phyloP scores from a whole-genome alignment of 35 echinoderm and acorn worm genomes.

The Ophioderma brevispina region DNA sequence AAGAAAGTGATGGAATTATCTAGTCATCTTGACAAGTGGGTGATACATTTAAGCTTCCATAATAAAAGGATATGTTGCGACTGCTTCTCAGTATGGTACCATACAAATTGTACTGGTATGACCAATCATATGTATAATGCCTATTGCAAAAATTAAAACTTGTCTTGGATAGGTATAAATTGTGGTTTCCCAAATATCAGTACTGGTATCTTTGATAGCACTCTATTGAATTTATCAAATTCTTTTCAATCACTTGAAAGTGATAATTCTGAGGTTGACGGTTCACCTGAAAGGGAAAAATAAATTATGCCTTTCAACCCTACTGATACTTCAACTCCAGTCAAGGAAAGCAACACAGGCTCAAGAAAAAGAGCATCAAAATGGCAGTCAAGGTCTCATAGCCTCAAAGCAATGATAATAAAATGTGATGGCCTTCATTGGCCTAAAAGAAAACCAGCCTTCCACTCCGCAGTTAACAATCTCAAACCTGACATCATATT shows the following conservation, averaged over 20 bases:
- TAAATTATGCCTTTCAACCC: not conserved
- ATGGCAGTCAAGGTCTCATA: not conserved
- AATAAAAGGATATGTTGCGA: not conserved
- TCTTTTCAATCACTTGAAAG: slow-evolving; percentile 15
- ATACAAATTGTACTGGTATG: not conserved
- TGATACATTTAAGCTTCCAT: too few species aligned
- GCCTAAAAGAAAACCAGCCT: slow-evolving; percentile 6
- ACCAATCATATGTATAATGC: not conserved
- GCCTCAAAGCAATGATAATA: slow-evolving; percentile 3
- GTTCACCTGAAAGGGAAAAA: not conserved
- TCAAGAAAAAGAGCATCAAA: not conserved
- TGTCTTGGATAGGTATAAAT: not conserved
- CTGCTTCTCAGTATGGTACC: not conserved
- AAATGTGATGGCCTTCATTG: slow-evolving; percentile 23
- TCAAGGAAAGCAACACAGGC: not conserved
- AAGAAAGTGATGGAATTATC: too few species aligned
- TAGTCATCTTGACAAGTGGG: too few species aligned
- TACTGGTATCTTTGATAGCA: not conserved
- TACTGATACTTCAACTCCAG: not conserved
- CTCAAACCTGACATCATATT: slow-evolving; percentile 4
- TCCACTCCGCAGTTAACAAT: not conserved
- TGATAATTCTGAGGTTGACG: not conserved
- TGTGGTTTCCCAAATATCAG: slow-evolving; percentile 3
- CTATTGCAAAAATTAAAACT: not conserved
- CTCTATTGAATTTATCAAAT: slow-evolving; percentile 12